These are phyloP conservation scores for Hapalemur alaotrensis DNA, from an alignment of 2,797 vertebrate genomes.

Conservation along the genomic window DNA sequence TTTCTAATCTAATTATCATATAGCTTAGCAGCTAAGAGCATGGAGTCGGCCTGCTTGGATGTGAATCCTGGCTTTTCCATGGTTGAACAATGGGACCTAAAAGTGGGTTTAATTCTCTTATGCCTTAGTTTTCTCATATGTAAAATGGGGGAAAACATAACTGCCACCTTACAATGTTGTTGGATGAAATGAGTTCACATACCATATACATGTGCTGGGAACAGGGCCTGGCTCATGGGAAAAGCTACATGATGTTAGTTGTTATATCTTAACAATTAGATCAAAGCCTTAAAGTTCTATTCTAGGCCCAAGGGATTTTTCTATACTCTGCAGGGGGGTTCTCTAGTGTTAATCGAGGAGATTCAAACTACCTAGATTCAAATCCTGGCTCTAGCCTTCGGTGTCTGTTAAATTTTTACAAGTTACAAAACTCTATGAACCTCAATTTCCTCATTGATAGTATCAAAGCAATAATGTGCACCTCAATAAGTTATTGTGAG, in stretches of 20 bases:
- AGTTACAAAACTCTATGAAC: not conserved
- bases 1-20: too few relatives aligned
- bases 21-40: not conserved
- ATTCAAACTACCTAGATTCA: not conserved
- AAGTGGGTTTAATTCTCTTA: not conserved
- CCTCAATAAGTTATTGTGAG: not conserved
- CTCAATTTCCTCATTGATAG: not conserved
- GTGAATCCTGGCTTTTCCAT: not conserved
- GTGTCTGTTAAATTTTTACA: not conserved
- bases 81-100: not conserved
- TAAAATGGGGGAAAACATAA: not conserved
- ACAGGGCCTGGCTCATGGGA: not conserved
- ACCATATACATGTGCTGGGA: not conserved
- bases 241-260: not conserved
- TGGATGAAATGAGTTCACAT: not conserved
- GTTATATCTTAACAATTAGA: not conserved
- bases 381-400: not conserved
- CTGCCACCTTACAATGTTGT: not conserved
- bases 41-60: not conserved
- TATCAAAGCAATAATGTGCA: not conserved
- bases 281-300: not conserved
- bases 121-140: not conserved
- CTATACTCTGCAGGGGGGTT: not conserved
- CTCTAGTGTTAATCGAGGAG: not conserved
- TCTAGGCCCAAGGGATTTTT: not conserved